Conservation (phyloP, 2,797 vertebrate species). For the Ptychobarbus kaznakovi region DNA sequence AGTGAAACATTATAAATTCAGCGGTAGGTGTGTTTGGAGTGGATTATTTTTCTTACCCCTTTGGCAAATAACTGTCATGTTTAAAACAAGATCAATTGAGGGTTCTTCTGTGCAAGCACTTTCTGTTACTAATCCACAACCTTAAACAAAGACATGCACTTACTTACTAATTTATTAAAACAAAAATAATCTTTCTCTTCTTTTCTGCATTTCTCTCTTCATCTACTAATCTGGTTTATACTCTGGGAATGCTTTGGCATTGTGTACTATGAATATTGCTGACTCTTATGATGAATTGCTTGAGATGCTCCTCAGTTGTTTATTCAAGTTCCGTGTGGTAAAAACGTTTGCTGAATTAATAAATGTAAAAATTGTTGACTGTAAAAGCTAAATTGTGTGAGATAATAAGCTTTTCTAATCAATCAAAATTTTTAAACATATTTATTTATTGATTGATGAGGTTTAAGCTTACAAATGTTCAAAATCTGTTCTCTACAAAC, state of each 20-base stretch:
- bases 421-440: not conserved
- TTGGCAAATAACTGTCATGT: not conserved
- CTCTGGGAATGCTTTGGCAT: not conserved
- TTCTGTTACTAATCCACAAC: not conserved
- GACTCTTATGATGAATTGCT: not conserved
- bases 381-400: not conserved
- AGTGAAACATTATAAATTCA: not conserved
- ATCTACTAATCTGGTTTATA: not conserved
- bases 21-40: not conserved
- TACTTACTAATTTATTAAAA: not conserved
- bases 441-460: not conserved
- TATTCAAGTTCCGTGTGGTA: not conserved
- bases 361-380: not conserved
- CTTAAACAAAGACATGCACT: not conserved
- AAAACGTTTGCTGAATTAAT: not conserved
- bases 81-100: not conserved
- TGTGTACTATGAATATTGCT: not conserved
- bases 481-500: not conserved
- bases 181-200: not conserved
- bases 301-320: not conserved
- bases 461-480: not conserved
- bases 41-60: not conserved
- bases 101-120: not conserved
- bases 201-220: not conserved
- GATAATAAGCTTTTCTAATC: not conserved